Conservation (phyloP, 1,140 invertebrate genomes). For the Neodiprion fabricii region DNA sequence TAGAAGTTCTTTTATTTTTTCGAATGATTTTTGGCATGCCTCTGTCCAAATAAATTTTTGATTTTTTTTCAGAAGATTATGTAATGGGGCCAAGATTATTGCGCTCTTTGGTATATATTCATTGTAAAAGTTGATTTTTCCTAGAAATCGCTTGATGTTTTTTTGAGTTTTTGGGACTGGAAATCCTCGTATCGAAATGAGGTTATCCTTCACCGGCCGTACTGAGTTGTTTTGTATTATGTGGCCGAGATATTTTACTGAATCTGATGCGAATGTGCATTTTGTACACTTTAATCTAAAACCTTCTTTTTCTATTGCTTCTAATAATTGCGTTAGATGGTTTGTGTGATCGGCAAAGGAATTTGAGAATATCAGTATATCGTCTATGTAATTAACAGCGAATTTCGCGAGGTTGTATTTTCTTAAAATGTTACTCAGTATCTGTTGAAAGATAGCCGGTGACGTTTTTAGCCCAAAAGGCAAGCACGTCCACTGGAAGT, state of each 20-base stretch:
- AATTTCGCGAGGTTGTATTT: conserved; percentile 25
- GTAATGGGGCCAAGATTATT: conserved; percentile 13
- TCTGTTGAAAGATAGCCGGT: conserved; percentile 47
- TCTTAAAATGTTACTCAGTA: conserved; percentile 27
- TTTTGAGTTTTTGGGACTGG: conserved; percentile 26
- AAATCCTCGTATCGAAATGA: conserved; percentile 30
- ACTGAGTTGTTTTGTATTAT: conserved; percentile 23
- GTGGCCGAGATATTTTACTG: conserved; percentile 32
- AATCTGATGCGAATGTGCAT: conserved; percentile 22
- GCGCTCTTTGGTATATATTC: conserved; percentile 8
- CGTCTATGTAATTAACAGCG: conserved; percentile 32
- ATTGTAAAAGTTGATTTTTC: conserved; percentile 7
- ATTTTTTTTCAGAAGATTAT: conserved; percentile 18
- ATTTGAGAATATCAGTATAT: conserved; percentile 33
- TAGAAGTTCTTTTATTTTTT: conserved; percentile 15
- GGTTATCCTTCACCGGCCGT: conserved; percentile 28
- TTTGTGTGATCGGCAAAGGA: conserved; percentile 25
- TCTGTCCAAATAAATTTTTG: conserved; percentile 16
- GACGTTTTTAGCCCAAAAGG: conserved; percentile 45
- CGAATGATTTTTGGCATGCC: conserved; percentile 16
- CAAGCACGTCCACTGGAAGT: conserved; percentile 44
- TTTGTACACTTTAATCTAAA: conserved; percentile 33
- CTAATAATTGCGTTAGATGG: conserved; percentile 23
- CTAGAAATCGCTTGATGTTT: conserved; percentile 25
- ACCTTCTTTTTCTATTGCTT: conserved; percentile 27